Evolutionary conservation across 2,888 invertebrate species (phyloP).

Genomic region (Cryptocephalus primarius): DNA sequence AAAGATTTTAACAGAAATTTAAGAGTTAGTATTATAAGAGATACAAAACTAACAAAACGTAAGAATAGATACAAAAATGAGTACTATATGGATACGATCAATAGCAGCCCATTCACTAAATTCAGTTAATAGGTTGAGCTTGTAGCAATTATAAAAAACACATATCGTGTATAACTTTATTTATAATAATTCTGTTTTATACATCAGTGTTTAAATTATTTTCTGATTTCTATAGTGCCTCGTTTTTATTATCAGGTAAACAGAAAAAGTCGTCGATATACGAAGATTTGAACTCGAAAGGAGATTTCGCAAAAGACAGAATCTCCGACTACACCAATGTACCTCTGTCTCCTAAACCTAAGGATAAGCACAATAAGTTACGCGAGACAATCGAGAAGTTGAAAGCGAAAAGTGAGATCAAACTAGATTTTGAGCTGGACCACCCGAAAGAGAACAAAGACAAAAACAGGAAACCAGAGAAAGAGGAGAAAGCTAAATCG

Average conservation of each 20-base stretch:
- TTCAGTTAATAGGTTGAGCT: no score
- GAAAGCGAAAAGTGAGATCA: conserved; percentile 51
- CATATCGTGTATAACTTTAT: no score
- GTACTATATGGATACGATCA: no score
- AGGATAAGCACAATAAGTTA: conserved; percentile 36
- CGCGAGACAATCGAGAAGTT: conserved; percentile 50
- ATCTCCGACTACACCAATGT: not conserved
- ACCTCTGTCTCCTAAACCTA: conserved; percentile 23
- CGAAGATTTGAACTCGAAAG: conserved; percentile 1
- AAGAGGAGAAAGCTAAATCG: conserved; percentile 17
- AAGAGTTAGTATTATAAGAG: no score
- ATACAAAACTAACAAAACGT: no score
- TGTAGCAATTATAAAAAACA: no score
- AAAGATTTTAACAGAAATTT: no score
- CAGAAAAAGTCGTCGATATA: conserved; percentile 11
- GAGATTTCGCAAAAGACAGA: conserved; percentile 11
- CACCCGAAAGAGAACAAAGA: conserved; percentile 27
- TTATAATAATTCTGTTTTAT: no score
- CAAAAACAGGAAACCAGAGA: conserved; percentile 23
- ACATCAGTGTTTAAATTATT: no score
- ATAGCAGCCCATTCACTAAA: no score
- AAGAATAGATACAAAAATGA: no score
- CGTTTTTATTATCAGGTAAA: conserved; percentile 13
- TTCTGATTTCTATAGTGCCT: no score
- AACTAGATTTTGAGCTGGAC: conserved; percentile 30